Conservation (phyloP, 2,113 vertebrate species). For the Gopherus flavomarginatus region DNA sequence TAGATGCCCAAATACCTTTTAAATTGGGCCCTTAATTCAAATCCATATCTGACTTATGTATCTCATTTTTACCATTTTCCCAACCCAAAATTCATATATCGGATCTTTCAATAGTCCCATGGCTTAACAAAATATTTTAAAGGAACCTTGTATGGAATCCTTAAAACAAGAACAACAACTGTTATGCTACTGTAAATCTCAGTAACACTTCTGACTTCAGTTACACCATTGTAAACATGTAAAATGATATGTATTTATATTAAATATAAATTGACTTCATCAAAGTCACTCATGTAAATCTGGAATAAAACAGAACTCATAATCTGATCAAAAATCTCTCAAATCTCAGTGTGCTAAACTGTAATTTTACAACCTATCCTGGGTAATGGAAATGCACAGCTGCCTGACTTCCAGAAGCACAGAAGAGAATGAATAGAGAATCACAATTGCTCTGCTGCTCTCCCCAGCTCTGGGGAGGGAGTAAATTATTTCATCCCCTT, state of each 20-base stretch:
- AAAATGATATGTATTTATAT: neutral
- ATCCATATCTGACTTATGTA: neutral
- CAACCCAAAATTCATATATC: neutral
- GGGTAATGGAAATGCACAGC: neutral
- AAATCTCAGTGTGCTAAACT: neutral
- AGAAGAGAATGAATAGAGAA: neutral
- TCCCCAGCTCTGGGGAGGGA: neutral
- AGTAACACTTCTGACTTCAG: neutral
- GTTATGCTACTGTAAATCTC: neutral
- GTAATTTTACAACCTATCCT: neutral
- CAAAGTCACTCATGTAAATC: no score
- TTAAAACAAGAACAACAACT: neutral
- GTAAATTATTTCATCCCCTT: neutral
- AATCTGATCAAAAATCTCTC: neutral
- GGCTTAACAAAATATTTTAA: neutral
- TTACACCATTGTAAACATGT: neutral
- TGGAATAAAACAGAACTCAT: neutral
- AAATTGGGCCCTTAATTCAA: neutral
- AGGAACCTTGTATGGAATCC: neutral
- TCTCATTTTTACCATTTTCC: neutral
- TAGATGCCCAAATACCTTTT: neutral
- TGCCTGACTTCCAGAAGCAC: neutral
- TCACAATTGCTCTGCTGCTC: neutral
- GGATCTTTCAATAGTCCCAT: neutral
- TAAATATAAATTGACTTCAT: no score